These are phyloP conservation scores for Doris montereyensis DNA, from an alignment of 2,888 invertebrate genomes.

Conservation along the genomic window DNA sequence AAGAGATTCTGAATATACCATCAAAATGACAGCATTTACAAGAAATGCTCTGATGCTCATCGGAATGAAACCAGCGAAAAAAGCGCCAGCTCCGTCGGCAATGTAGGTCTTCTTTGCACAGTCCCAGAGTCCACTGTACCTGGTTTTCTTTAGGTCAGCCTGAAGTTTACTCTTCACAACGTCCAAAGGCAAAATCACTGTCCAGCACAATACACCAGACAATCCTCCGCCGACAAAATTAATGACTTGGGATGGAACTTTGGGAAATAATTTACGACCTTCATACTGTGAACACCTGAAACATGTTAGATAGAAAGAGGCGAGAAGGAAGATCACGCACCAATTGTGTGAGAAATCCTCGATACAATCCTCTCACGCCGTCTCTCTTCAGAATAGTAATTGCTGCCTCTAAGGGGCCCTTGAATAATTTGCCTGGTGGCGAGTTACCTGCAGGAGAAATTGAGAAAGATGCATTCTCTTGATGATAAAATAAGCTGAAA, in stretches of 20 bases:
- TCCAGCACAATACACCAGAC: conserved; percentile 79
- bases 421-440: no score
- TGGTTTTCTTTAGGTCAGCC: conserved; percentile 75
- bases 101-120: conserved; percentile 77
- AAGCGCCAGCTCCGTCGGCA: conserved; percentile 77
- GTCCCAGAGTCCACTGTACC: conserved; percentile 77
- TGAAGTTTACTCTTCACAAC: conserved; percentile 84
- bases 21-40: conserved; percentile 80
- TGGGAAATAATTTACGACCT: background rate
- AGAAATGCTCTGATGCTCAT: conserved; percentile 80
- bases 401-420: conserved; percentile 76
- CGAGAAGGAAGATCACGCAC: conserved; percentile 78
- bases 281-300: conserved; percentile 72
- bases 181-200: conserved; percentile 81
- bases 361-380: conserved; percentile 62
- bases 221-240: conserved; percentile 71
- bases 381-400: conserved; percentile 75
- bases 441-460: no score
- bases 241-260: conserved; percentile 46
- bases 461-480: no score
- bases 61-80: conserved; percentile 79
- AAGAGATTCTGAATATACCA: conserved; percentile 69
- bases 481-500: no score
- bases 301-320: conserved; percentile 78
- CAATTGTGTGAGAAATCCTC: conserved; percentile 68